phyloP scores from a whole-genome alignment of 1,140 invertebrate genomes.

The Aphaenogaster floridana region DNA sequence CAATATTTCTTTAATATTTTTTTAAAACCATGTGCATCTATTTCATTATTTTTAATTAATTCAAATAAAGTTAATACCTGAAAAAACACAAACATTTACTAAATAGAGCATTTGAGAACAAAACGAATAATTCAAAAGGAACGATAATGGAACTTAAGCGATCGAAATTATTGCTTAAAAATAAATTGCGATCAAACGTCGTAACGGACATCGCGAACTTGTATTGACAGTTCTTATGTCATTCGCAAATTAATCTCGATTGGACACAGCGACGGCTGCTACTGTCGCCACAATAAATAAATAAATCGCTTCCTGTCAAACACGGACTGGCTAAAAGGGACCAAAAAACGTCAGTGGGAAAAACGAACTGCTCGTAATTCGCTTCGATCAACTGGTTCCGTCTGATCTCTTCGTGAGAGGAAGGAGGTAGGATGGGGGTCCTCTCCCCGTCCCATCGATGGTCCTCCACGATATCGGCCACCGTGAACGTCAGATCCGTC shows the following conservation, averaged over 20 bases:
- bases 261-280: slow-evolving; percentile 19
- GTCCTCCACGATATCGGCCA: slow-evolving; percentile 70
- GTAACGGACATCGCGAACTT: neutral
- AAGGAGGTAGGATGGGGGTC: neutral
- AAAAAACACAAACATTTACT: neutral
- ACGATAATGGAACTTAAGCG: neutral
- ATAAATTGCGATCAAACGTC: slow-evolving; percentile 2
- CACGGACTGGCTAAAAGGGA: neutral
- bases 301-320: slow-evolving; percentile 42
- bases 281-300: slow-evolving; percentile 34
- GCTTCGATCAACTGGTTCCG: slow-evolving; percentile 64
- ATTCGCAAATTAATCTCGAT: slow-evolving; percentile 49
- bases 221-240: slow-evolving; percentile 36
- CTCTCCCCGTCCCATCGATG: slow-evolving; percentile 41
- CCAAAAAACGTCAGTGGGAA: slow-evolving; percentile 40
- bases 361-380: slow-evolving; percentile 63
- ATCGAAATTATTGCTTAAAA: neutral
- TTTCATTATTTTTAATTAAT: neutral
- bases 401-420: slow-evolving; percentile 72
- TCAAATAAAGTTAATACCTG: neutral
- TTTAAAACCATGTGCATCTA: neutral
- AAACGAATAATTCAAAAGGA: neutral
- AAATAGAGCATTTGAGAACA: neutral
- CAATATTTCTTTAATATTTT: neutral
- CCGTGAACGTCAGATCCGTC: slow-evolving; percentile 73